Percentiles rank a stretch among this genome's conserved stretches.
These are phyloP conservation scores for Leucophora obtusa DNA, from an alignment of 2,888 invertebrate genomes.

Conservation along the genomic window DNA sequence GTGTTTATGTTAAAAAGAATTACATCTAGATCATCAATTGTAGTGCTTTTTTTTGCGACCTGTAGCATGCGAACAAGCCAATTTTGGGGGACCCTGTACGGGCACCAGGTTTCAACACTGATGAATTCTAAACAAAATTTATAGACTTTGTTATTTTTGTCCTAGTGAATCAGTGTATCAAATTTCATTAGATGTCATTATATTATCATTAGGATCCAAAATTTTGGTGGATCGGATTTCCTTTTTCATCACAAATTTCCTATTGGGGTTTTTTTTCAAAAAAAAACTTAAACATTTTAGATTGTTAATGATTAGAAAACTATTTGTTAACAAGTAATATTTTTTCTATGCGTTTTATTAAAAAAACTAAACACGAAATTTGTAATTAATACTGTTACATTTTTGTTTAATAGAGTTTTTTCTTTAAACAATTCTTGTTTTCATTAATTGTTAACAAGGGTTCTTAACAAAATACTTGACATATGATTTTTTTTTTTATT, in stretches of 20 bases:
- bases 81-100: no score
- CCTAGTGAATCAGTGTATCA: no score
- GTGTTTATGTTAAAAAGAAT: no score
- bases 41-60: no score
- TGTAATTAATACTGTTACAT: slow-evolving; percentile 61
- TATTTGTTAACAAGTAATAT: slow-evolving; percentile 62
- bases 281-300: slow-evolving; percentile 18
- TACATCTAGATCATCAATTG: no score
- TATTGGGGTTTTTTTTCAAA: slow-evolving; percentile 8
- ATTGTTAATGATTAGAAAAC: slow-evolving; percentile 62
- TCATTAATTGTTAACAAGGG: slow-evolving; percentile 55
- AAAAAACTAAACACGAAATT: slow-evolving; percentile 40
- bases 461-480: slow-evolving; percentile 50
- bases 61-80: no score
- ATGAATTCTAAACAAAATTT: no score
- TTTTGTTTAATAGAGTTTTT: slow-evolving; percentile 56
- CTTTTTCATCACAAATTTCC: slow-evolving; percentile 19
- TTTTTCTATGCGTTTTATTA: slow-evolving; percentile 20
- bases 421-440: slow-evolving; percentile 8
- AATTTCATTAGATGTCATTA: no score
- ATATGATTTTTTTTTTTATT: slow-evolving; percentile 44
- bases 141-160: no score
- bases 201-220: no score
- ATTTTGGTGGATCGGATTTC: no score
- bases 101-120: no score